Conservation (phyloP, 2,113 vertebrate genomes). For the Phasianus colchicus region DNA sequence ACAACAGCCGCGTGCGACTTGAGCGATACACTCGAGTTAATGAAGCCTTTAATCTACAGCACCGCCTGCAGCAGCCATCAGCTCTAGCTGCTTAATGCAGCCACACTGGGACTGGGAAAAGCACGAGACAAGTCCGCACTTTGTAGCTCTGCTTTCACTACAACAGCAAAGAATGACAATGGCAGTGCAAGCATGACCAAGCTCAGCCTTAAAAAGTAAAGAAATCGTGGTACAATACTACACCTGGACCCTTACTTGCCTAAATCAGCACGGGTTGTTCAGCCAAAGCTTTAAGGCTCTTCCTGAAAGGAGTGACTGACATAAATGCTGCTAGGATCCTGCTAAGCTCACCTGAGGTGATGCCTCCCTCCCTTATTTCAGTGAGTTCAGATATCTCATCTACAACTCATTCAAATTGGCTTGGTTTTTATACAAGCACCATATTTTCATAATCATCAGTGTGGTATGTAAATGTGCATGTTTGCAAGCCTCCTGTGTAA, state of each 20-base stretch:
- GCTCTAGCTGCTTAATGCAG: neutral
- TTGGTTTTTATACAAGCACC: neutral
- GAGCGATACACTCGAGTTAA: conserved; percentile 12
- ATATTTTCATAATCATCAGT: neutral
- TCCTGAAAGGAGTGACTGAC: neutral
- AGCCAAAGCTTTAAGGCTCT: neutral
- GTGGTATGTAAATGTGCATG: neutral
- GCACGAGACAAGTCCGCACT: neutral
- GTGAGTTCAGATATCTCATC: neutral
- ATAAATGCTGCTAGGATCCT: neutral
- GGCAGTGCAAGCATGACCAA: neutral
- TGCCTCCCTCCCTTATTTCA: neutral
- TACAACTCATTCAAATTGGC: neutral
- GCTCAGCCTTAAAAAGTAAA: conserved; percentile 24
- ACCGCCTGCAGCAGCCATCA: neutral
- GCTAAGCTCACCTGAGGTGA: neutral
- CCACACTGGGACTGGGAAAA: neutral
- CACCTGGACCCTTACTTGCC: neutral
- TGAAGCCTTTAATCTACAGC: conserved; percentile 33
- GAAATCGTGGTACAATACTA: neutral
- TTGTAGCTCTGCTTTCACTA: neutral
- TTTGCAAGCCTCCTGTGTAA: neutral
- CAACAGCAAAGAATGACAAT: conserved; percentile 23
- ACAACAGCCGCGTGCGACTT: neutral
- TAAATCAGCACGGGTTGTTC: neutral